A percentile compares a stretch with the other conserved stretches of the same genome.
phyloP scores from a whole-genome alignment of 2,113 vertebrate genomes.

The Petromus typicus region DNA sequence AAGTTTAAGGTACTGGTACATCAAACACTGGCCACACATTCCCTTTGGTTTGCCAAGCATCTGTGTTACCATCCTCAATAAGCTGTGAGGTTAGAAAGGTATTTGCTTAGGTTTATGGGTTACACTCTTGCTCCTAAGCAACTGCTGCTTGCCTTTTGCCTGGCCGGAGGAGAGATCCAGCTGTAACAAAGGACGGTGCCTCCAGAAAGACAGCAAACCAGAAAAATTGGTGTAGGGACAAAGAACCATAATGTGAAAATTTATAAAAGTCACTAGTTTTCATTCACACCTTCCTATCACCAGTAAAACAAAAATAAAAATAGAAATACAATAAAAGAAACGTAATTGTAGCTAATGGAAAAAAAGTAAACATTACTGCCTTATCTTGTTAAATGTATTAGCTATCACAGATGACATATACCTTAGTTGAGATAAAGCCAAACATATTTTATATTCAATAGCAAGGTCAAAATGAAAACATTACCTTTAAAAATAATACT shows the following conservation, averaged over 20 bases:
- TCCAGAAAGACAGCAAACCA: not conserved
- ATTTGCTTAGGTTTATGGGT: conserved; percentile 77
- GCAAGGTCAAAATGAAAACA: conserved; percentile 27
- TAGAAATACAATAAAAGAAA: not conserved
- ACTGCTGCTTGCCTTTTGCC: conserved; percentile 46
- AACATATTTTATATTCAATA: not conserved
- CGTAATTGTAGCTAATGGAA: not conserved
- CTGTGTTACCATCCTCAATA: conserved; percentile 75
- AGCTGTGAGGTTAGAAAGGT: conserved; percentile 72
- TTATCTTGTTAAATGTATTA: not conserved
- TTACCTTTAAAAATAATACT: conserved; percentile 36
- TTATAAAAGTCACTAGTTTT: not conserved
- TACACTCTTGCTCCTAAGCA: conserved; percentile 41
- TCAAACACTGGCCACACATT: conserved; percentile 73
- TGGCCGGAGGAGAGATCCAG: not conserved
- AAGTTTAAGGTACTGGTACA: conserved; percentile 69
- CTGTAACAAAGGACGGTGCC: fast-evolving
- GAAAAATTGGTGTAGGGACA: not conserved
- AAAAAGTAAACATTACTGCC: not conserved
- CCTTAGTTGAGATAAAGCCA: conserved; percentile 22
- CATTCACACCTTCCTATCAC: conserved; percentile 7
- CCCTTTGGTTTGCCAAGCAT: conserved; percentile 77
- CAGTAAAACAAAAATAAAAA: conserved; percentile 27
- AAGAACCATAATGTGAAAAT: not conserved
- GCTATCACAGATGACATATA: conserved; percentile 35